Base-by-base conservation (phyloP, 1,140 invertebrate genomes). In the Eupristina koningsbergeri region DNA sequence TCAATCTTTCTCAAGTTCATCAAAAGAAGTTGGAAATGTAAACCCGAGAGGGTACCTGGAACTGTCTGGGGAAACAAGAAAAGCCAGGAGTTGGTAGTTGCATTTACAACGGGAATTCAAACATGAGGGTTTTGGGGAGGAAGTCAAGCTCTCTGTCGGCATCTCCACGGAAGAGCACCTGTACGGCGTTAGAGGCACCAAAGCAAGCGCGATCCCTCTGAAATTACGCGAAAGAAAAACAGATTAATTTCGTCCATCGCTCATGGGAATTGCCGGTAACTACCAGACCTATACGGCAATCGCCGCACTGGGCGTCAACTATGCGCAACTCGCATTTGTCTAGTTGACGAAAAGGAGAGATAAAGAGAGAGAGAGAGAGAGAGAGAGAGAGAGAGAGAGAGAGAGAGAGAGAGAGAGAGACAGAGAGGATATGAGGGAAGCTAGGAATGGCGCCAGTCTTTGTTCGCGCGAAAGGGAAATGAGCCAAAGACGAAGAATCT, bases 311-410 rank as follows among this genome's bases (percentile, higher is more conserved):
- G 81, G 83, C 78, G 84, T 85, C 80, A 86, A 86, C 87, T 86
- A 86, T 87, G 86, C 86, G 81, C 80, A 87, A 88, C 83, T 87
- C 86, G 80, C 84, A 81, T 87, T 87, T 85, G 83, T 85, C 81
- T 86, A 79, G 63, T 50, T 26, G n/a, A 7, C 63, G 41, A 11
- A 58, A 34, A 11, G 22, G 45, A 34, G 6, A 29, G 13, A 63
- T 5, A n/a, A n/a, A 29, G 61, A 15, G n/a, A 29, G 61, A 31
- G 61, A 63, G 61, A 8, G 61, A 63, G 61, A 63, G 29, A n/a
- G 61, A 29, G 61, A 64, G 29, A 34, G 15, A 34, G 29, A 34
- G 29, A 64, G 6, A 64, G 63, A 34, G 5, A 7, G 17, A 41
- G 0, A 26, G 67, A 45, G 5, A 45, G 41, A 7, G 41, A 7